Evolutionary conservation across 2,797 vertebrate species (phyloP).

Genomic region (Coregonus ussuriensis): DNA sequence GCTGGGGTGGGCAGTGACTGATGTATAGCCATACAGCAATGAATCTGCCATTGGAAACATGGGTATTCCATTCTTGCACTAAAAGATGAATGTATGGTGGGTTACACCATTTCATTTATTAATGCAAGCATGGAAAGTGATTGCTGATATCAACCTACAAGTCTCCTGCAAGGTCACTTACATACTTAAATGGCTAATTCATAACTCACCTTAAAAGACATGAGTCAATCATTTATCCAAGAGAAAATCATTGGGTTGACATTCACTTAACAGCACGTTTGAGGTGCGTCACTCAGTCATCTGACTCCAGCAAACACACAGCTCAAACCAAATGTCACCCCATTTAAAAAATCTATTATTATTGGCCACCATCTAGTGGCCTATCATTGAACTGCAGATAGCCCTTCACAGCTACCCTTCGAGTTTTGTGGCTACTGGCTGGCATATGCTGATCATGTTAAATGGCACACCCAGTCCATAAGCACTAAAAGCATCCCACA

Average conservation of each 20-base stretch:
- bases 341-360: slow-evolving; percentile 25
- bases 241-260: not conserved
- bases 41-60: not conserved
- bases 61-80: not conserved
- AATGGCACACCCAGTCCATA: not conserved
- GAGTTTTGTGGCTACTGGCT: not conserved
- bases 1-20: not conserved
- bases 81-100: not conserved
- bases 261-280: not conserved
- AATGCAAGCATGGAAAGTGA: not conserved
- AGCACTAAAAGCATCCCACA: not conserved
- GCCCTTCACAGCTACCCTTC: slow-evolving; percentile 52
- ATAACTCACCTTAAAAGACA: not conserved
- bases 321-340: not conserved
- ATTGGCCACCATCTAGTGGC: slow-evolving; percentile 80
- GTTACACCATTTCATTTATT: not conserved
- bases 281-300: not conserved
- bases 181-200: not conserved
- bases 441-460: not conserved
- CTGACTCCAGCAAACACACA: not conserved
- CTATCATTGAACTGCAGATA: slow-evolving; percentile 67
- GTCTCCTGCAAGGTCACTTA: too few relatives aligned
- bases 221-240: not conserved
- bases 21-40: not conserved
- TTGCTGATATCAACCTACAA: too few relatives aligned